Evolutionary conservation across 2,113 vertebrate genomes (phyloP).

Genomic region (Istiophorus platypterus): DNA sequence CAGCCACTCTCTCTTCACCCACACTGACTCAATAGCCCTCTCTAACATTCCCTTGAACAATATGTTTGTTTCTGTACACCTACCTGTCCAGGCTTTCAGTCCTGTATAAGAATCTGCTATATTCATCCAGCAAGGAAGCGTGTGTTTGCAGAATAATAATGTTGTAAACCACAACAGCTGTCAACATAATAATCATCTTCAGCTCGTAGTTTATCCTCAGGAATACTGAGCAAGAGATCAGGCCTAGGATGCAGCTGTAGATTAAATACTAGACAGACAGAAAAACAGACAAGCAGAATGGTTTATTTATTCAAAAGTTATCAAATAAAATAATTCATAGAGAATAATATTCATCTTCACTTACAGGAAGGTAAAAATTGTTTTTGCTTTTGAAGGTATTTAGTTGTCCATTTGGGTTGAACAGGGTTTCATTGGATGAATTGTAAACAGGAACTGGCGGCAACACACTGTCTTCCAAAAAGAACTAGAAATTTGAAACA

Average conservation of each 20-base stretch:
- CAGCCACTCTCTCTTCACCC: background rate
- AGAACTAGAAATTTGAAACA: constrained; percentile 86
- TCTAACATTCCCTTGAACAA: background rate
- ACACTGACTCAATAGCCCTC: background rate
- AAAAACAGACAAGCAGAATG: background rate
- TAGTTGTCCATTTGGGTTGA: constrained; percentile 81
- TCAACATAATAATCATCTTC: constrained; percentile 97
- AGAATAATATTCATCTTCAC: constrained; percentile 62
- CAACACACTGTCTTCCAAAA: constrained; percentile 86
- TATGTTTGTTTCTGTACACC: constrained; percentile 16
- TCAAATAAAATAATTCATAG: background rate
- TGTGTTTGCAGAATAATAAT: constrained; percentile 95
- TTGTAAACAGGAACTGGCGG: constrained; percentile 83
- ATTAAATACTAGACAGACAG: constrained; percentile 92
- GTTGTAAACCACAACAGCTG: constrained; percentile 93
- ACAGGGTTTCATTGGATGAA: constrained; percentile 87
- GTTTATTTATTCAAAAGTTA: constrained; percentile 9
- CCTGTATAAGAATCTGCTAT: constrained; percentile 92
- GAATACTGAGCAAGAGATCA: constrained; percentile 97
- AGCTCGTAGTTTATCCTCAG: constrained; percentile 97
- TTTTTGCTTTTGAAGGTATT: constrained; percentile 86
- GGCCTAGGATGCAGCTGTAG: constrained; percentile 96
- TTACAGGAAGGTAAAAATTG: constrained; percentile 96
- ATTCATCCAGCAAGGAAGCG: constrained; percentile 90
- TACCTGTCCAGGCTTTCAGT: constrained; percentile 90